phyloP scores from a whole-genome alignment of 2,888 invertebrate genomes.

The Platypus cylindrus region DNA sequence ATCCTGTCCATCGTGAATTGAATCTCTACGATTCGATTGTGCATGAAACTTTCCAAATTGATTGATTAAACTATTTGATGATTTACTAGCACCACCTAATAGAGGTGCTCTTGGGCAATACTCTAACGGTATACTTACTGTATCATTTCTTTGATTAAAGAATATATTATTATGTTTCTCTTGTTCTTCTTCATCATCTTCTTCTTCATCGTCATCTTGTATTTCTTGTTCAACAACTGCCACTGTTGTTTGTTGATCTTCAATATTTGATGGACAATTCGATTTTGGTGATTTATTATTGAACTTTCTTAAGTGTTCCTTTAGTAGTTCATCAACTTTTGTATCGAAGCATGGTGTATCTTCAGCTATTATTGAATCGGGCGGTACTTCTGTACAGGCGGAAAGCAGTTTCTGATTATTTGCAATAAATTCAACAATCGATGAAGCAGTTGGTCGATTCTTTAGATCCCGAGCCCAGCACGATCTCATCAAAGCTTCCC shows the following conservation, averaged over 20 bases:
- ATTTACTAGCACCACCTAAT: slow-evolving; percentile 26
- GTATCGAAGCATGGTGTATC: no score
- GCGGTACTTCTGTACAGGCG: slow-evolving; percentile 67
- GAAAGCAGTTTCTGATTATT: slow-evolving; percentile 62
- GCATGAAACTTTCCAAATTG: slow-evolving; percentile 26
- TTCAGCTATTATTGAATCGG: slow-evolving; percentile 21
- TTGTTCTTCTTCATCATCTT: slow-evolving; percentile 10
- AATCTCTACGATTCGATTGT: slow-evolving; percentile 17
- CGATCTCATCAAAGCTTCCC: slow-evolving; percentile 59
- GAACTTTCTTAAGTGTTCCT: no score
- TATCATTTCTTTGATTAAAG: no score
- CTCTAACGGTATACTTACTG: slow-evolving; percentile 26
- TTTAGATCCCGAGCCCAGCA: slow-evolving; percentile 66
- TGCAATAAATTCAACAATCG: slow-evolving; percentile 70
- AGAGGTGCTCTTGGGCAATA: slow-evolving; percentile 31
- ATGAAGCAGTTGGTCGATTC: slow-evolving; percentile 61
- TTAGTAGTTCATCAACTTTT: no score
- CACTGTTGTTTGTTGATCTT: no score
- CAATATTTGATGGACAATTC: no score
- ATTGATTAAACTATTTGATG: slow-evolving; percentile 23
- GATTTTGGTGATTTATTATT: no score
- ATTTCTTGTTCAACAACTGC: no score
- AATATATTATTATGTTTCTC: no score
- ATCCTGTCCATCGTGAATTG: slow-evolving; percentile 11
- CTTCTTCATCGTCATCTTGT: no score